These are phyloP conservation scores for Bedellia somnulentella DNA, from an alignment of 2,888 invertebrate species.

Conservation along the genomic window DNA sequence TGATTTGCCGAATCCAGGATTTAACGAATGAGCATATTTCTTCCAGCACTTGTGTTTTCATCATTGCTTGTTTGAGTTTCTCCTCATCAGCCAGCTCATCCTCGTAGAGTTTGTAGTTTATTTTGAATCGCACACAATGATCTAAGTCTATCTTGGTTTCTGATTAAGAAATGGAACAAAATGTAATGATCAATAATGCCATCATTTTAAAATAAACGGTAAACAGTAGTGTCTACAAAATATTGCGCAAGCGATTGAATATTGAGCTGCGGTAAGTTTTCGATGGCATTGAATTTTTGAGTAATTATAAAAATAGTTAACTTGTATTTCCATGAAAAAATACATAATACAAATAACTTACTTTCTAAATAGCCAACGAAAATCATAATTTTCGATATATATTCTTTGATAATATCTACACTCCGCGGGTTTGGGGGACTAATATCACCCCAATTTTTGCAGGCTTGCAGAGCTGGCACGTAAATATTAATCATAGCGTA, in stretches of 20 bases:
- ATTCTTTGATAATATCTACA: constrained; percentile 29
- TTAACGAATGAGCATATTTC: constrained; percentile 66
- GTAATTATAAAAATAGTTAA: too few species aligned
- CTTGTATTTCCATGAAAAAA: too few species aligned
- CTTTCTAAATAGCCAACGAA: constrained; percentile 47
- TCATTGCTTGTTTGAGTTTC: constrained; percentile 61
- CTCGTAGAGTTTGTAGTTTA: constrained; percentile 58
- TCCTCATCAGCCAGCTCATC: constrained; percentile 60
- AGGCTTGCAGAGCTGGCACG: constrained; percentile 28
- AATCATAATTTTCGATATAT: constrained; percentile 39
- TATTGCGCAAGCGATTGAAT: too few species aligned
- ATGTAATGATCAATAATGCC: background rate
- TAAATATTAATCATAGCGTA: constrained; percentile 30
- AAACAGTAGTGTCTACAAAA: too few species aligned
- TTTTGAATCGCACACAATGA: constrained; percentile 63
- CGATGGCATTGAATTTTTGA: too few species aligned
- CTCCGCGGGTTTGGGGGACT: constrained; percentile 49
- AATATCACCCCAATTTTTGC: constrained; percentile 42
- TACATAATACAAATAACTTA: too few species aligned
- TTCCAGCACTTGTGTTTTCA: constrained; percentile 61
- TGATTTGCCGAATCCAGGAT: constrained; percentile 72
- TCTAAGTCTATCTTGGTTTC: constrained; percentile 69
- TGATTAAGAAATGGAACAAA: constrained; percentile 23
- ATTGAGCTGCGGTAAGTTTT: too few species aligned
- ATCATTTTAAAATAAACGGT: too few species aligned